Conservation (phyloP, 2,797 vertebrate species). For the Syndactyla subalaris region DNA sequence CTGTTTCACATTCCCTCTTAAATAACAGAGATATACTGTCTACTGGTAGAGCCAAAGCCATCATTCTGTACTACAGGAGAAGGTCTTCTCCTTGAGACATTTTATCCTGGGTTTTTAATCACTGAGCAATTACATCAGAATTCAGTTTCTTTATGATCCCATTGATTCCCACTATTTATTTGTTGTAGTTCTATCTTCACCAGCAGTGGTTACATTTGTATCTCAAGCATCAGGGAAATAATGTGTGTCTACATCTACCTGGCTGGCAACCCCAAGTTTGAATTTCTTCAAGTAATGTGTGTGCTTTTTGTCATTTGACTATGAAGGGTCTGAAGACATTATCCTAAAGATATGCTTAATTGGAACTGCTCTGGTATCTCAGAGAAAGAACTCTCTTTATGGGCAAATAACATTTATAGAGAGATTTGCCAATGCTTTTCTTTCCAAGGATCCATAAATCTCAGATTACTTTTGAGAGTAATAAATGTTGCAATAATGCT, state of each 20-base stretch:
- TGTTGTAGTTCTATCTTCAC: neutral
- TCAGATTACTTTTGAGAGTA: slow-evolving; percentile 5
- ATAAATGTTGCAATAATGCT: slow-evolving; percentile 34
- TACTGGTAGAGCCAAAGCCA: neutral
- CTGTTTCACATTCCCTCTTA: neutral
- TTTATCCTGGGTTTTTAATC: neutral
- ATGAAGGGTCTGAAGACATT: neutral
- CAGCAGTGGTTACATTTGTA: neutral
- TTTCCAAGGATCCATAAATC: slow-evolving; percentile 16
- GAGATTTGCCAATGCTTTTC: neutral
- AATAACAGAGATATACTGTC: neutral
- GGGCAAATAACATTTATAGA: neutral
- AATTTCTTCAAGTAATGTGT: neutral
- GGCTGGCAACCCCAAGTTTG: neutral
- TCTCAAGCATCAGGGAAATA: neutral
- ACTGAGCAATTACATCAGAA: neutral
- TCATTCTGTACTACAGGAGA: neutral
- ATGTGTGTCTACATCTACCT: neutral
- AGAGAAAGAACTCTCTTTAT: neutral
- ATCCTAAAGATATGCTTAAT: neutral
- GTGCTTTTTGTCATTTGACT: neutral
- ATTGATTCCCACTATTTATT: neutral
- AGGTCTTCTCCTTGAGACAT: neutral
- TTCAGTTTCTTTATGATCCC: neutral
- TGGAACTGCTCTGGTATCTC: neutral